Evolutionary conservation across 1,140 invertebrate species (phyloP).

Genomic region (Pseudobourletiella spinata): DNA sequence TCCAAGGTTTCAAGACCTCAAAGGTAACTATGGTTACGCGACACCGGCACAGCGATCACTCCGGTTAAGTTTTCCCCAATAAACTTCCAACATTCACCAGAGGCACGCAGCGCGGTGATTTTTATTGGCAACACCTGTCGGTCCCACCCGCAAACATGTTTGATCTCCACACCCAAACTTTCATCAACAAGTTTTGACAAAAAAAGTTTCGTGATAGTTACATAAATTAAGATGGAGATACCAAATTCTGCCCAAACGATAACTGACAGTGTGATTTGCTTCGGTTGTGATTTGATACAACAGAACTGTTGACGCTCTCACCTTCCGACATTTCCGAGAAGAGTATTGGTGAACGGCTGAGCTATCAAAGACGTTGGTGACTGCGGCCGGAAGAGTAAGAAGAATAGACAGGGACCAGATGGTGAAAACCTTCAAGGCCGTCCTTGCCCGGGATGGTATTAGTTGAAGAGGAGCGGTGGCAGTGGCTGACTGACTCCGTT

Average conservation of each 20-base stretch:
- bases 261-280: neutral
- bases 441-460: neutral
- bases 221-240: too few relatives aligned
- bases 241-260: too few relatives aligned
- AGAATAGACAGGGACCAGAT: neutral
- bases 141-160: too few relatives aligned
- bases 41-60: too few relatives aligned
- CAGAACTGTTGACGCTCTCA: neutral
- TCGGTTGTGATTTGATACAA: neutral
- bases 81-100: too few relatives aligned
- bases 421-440: neutral
- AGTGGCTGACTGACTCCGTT: neutral
- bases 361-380: neutral
- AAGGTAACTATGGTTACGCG: too few relatives aligned
- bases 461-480: neutral
- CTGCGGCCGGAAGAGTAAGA: neutral
- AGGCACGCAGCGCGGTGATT: too few relatives aligned
- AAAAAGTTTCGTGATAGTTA: neutral
- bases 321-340: neutral
- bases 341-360: too few relatives aligned
- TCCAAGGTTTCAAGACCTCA: too few relatives aligned
- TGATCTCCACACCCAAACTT: too few relatives aligned
- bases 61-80: too few relatives aligned
- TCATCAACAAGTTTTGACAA: too few relatives aligned
- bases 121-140: neutral